Conservation (phyloP, 1,140 invertebrate species). For the Lethrus apterus region DNA sequence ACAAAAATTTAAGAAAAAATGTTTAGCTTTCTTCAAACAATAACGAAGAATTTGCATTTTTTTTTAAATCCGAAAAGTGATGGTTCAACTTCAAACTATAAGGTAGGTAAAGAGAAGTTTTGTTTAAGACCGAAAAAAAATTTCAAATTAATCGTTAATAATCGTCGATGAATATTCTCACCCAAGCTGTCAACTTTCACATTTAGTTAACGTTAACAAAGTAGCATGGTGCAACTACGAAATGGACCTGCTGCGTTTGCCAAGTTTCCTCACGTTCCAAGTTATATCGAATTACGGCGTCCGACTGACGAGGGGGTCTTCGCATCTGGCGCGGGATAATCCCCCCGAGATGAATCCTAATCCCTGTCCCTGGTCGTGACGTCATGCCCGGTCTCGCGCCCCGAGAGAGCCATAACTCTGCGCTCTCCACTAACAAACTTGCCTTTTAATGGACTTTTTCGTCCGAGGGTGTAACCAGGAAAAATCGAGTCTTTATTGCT, state of each 20-base stretch:
- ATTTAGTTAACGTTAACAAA: too few relatives aligned
- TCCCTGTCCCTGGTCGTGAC: conserved; percentile 29
- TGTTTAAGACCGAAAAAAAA: too few relatives aligned
- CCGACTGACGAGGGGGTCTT: conserved; percentile 25
- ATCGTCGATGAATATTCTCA: conserved; percentile 4
- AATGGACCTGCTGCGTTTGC: too few relatives aligned
- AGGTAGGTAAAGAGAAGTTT: too few relatives aligned
- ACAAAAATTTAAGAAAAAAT: too few relatives aligned
- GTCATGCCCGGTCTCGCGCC: conserved; percentile 23
- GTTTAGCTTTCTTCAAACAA: too few relatives aligned
- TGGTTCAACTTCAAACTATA: too few relatives aligned
- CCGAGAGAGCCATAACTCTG: conserved; percentile 21
- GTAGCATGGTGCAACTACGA: too few relatives aligned
- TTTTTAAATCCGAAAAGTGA: too few relatives aligned
- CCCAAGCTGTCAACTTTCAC: conserved; percentile 6
- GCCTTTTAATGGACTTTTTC: conserved; percentile 10
- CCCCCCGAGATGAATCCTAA: conserved; percentile 33
- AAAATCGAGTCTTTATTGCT: too few relatives aligned
- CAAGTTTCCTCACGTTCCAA: conserved; percentile 31
- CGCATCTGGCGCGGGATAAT: conserved; percentile 27
- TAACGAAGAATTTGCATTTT: conserved; percentile 1
- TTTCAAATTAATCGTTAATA: too few relatives aligned
- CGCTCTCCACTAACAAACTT: conserved; percentile 6
- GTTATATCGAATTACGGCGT: conserved; percentile 30
- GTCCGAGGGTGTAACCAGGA: too few relatives aligned